Evolutionary conservation across 2,888 invertebrate genomes (phyloP), one percentile per base, ranked within the genome.

Genomic region (Leucoma salicis): DNA sequence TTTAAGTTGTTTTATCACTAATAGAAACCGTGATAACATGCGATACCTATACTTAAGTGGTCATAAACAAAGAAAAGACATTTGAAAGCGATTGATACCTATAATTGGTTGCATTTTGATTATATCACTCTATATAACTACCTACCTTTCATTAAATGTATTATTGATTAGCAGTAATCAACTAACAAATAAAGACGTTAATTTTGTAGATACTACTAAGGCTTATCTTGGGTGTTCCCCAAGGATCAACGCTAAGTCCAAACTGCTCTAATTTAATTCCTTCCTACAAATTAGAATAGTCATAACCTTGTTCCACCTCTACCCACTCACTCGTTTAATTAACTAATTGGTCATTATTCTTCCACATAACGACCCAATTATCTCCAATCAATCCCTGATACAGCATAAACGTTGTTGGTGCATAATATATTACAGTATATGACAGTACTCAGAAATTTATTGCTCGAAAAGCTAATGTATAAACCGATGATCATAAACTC

Each of bases 301-400:
- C 63, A 60, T 66, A 70, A 67, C 70, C 66, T 59, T 52, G 70
- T 73, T 52, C 66, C 60, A 73, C 69, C 66, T 75, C 63, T 64
- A 63, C 67, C 68, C 61, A 68, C 64, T 70, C 75, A 68, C 64
- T 70, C 75, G 70, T 69, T 81, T 78, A 82, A 83, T 84, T 78
- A 76, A 77, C 80, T 82, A 84, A 87, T 83, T 84, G 86, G 74
- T 76, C 75, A 83, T 83, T 78, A 81, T 76, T 82, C 76, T 74
- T 78, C 75, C 67, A 74, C 67, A 67, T 79, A 79, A 84, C 79
- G 75, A 77, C 67, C 79, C 85, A 82, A 84, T 86, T 85, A 82
- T 74, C 70, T 74, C 75, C 82, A 85, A 85, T 87, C 82, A 84
- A 82, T 82, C 76, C 78, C 72, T 69, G 73, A 76, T 78, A 76